These are phyloP conservation scores for Nomada lathburiana DNA, from an alignment of 2,888 invertebrate genomes.

Conservation along the genomic window DNA sequence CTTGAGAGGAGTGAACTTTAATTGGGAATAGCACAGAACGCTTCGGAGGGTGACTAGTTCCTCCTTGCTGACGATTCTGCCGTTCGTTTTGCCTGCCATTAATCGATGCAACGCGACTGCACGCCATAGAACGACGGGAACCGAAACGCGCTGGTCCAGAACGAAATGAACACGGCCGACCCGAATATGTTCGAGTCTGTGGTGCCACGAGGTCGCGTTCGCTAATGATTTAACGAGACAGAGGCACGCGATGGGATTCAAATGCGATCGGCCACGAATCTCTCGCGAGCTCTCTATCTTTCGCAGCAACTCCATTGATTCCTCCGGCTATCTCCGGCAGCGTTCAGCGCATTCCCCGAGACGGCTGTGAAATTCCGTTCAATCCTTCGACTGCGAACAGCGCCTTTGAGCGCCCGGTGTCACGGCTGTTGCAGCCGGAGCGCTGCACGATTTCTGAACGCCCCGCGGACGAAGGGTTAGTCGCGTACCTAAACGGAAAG, in stretches of 20 bases:
- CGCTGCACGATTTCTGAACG: no score
- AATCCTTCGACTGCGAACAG: no score
- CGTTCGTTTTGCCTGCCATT: background rate
- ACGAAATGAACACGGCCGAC: slow-evolving; percentile 52
- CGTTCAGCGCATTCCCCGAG: slow-evolving; percentile 18
- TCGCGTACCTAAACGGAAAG: no score
- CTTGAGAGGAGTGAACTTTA: no score
- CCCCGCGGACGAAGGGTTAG: no score
- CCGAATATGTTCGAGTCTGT: slow-evolving; percentile 54
- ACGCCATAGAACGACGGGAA: background rate
- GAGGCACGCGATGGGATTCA: slow-evolving; percentile 81
- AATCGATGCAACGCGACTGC: slow-evolving; percentile 7
- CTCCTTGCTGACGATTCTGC: background rate
- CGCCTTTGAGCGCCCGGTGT: no score
- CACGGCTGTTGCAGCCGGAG: no score
- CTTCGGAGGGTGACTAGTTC: no score
- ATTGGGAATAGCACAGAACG: no score
- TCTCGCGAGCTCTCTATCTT: slow-evolving; percentile 58
- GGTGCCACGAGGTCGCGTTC: slow-evolving; percentile 72
- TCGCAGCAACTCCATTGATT: slow-evolving; percentile 55
- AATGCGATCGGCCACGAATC: slow-evolving; percentile 73
- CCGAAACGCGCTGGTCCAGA: slow-evolving; percentile 39
- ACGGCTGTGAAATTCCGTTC: no score
- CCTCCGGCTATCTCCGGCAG: slow-evolving; percentile 15
- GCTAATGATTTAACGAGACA: slow-evolving; percentile 81